Base-by-base conservation (phyloP, 2,797 vertebrate genomes). In the Pseudocheirus occidentalis region DNA sequence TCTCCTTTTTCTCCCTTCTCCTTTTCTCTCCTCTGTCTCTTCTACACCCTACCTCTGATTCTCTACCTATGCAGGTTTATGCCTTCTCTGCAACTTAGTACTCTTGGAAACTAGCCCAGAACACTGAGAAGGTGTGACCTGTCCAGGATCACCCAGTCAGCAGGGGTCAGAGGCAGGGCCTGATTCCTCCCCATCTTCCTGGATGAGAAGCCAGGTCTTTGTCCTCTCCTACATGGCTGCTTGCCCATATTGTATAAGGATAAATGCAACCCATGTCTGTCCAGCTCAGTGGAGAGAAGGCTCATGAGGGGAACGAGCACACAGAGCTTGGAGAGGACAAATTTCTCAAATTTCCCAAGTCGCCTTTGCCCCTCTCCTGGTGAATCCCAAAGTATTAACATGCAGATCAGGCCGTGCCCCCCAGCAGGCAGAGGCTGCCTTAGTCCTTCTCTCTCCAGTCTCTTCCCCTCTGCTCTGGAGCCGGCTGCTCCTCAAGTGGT, bases 401-500 rank as follows among this genome's bases (percentile, higher is more conserved):
- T 24, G 7, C n/a, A 0, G 0, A 56, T 53, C 91, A 56, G 58
- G 92, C 66, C 18, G 31, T 59, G 57, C 93, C 50, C 11, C 2
- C 4, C 0, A 53, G 90, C 14, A 50, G 55, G 55, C 29, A 40
- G n/a, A 7, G 7, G 24, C 34, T 58, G 16, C 56, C 34, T 90
- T 13, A 40, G 16, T 54, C 28, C 28, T 90, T 1, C 90, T 90
- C 90, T 55, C 90, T 52, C 90, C n/a, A 31, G 66, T 57, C 59
- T 87, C 24, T 59, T 91, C 56, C 92, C 91, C 0, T 81, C n/a
- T 81, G 0, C 3, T 3, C 56, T 0, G 81, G n/a, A 92, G 87
- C 94, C 24, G 92, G 50, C 92, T 31, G 90, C 96, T 53, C 54
- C 34, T 92, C 89, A 40, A 55, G 81, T 87, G 91, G 90, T 29